Percentiles rank a stretch among this genome's conserved stretches.
Conservation (phyloP, 2,888 invertebrate species). For the Suillia variegata region DNA sequence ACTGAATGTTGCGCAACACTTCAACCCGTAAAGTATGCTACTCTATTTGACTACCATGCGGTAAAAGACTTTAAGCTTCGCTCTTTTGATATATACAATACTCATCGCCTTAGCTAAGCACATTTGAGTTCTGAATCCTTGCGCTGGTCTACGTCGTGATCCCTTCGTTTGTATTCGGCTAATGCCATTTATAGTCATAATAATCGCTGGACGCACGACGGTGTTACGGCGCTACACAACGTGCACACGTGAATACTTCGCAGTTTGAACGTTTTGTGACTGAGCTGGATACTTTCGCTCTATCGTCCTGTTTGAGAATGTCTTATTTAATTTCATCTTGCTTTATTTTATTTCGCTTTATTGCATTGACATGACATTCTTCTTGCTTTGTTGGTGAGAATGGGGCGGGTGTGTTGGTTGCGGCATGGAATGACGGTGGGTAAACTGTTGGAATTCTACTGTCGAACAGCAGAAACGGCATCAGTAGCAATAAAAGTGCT, state of each 20-base stretch:
- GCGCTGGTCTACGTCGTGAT: too few relatives aligned
- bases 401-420: background rate
- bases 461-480: conserved; percentile 31
- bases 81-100: background rate
- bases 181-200: background rate
- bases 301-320: conserved; percentile 1
- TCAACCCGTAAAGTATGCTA: background rate
- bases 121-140: background rate
- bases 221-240: too few relatives aligned
- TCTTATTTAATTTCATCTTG: conserved; percentile 29
- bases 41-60: background rate
- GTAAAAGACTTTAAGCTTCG: background rate
- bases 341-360: too few relatives aligned
- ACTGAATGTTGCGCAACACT: too few relatives aligned
- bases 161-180: background rate
- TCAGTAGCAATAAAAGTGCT: background rate
- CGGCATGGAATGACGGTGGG: background rate
- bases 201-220: background rate
- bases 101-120: background rate
- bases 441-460: conserved; percentile 51
- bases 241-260: too few relatives aligned
- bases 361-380: conserved; percentile 46
- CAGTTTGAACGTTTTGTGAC: conserved; percentile 2
- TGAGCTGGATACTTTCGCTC: too few relatives aligned
- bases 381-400: background rate